A percentile compares a stretch with the other conserved stretches of the same genome.
phyloP scores from a whole-genome alignment of 2,888 invertebrate genomes.

The Girardia tigrina region DNA sequence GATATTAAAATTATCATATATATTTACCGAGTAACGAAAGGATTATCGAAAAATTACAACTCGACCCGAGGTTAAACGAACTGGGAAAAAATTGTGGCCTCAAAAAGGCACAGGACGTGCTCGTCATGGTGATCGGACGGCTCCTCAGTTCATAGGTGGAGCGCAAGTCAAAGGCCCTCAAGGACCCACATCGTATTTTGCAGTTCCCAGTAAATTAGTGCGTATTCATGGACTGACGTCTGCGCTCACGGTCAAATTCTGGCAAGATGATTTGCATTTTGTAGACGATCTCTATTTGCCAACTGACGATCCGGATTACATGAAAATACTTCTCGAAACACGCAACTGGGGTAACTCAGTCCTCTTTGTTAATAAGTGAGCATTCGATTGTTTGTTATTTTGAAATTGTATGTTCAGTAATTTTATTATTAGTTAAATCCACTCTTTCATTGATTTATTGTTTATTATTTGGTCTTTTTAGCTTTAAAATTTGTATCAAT shows the following conservation, averaged over 20 bases:
- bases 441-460: too few relatives aligned
- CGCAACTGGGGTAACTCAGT: conserved; percentile 92
- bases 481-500: too few relatives aligned
- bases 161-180: conserved; percentile 77
- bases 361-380: conserved; percentile 73
- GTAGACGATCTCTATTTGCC: conserved; percentile 74
- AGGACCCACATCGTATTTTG: conserved; percentile 75
- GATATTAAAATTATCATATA: too few relatives aligned
- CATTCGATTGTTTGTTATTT: background rate
- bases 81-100: conserved; percentile 70
- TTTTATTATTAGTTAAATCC: conserved; percentile 28
- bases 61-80: conserved; percentile 27
- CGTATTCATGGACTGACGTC: conserved; percentile 68
- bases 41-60: conserved; percentile 35
- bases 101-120: conserved; percentile 82
- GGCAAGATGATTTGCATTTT: conserved; percentile 75
- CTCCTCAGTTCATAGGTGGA: conserved; percentile 65
- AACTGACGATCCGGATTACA: conserved; percentile 59
- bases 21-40: too few relatives aligned
- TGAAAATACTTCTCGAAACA: conserved; percentile 65
- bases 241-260: conserved; percentile 70
- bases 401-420: background rate
- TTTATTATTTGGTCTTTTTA: too few relatives aligned
- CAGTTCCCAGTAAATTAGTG: conserved; percentile 69
- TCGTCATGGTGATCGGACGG: conserved; percentile 76